phyloP scores from a whole-genome alignment of 2,888 invertebrate species.

The Creontiades dilutus region DNA sequence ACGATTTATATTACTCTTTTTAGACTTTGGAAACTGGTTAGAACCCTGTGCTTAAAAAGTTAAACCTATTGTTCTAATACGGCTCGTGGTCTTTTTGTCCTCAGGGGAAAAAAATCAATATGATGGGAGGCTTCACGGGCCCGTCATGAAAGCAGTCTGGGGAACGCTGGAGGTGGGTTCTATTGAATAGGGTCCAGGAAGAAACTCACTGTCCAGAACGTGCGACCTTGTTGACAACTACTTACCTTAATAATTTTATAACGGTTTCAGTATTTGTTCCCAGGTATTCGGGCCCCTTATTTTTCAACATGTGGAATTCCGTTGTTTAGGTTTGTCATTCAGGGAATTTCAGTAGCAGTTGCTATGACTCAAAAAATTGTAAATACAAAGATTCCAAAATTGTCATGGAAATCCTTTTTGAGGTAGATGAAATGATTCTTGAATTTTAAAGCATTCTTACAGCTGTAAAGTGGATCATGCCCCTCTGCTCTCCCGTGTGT shows the following conservation, averaged over 20 bases:
- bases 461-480: no score
- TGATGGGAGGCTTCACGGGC: slow-evolving; percentile 29
- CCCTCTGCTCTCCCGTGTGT: no score
- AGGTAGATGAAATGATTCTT: no score
- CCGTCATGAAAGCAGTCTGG: slow-evolving; percentile 20
- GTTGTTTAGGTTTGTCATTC: no score
- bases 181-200: background rate
- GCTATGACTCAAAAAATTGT: no score
- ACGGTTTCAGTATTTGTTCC: background rate
- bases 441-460: no score
- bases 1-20: slow-evolving; percentile 70
- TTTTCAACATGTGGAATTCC: no score
- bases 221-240: slow-evolving; percentile 1
- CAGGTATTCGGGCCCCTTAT: background rate
- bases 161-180: background rate
- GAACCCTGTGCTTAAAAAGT: slow-evolving; percentile 23
- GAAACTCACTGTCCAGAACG: background rate
- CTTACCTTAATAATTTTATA: background rate
- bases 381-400: no score
- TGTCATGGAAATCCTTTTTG: no score
- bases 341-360: no score
- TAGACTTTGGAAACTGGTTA: slow-evolving; percentile 60
- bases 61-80: slow-evolving; percentile 55
- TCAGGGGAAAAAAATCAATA: slow-evolving; percentile 27
- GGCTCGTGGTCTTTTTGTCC: slow-evolving; percentile 16